These are phyloP conservation scores for Emydoidea blandingii DNA, from an alignment of 2,797 vertebrate genomes.

Conservation along the genomic window DNA sequence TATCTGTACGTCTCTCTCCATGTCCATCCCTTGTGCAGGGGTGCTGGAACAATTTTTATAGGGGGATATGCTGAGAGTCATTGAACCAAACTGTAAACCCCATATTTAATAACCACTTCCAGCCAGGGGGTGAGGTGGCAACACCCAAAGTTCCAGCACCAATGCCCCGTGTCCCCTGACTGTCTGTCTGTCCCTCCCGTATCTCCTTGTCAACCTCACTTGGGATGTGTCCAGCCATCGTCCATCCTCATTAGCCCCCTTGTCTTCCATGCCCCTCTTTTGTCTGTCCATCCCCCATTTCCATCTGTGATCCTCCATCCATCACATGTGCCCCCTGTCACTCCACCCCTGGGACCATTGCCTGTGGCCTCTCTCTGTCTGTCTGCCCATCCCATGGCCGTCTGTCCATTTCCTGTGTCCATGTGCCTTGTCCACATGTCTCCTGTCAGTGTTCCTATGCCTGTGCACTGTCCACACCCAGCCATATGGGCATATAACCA, in stretches of 20 bases:
- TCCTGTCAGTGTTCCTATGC: too few relatives aligned
- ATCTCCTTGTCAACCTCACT: neutral
- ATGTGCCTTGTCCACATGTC: too few relatives aligned
- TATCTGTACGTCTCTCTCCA: too few relatives aligned
- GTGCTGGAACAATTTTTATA: too few relatives aligned
- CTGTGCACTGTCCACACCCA: too few relatives aligned
- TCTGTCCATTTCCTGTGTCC: too few relatives aligned
- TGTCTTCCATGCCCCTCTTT: neutral
- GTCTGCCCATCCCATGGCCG: too few relatives aligned
- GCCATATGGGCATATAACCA: neutral
- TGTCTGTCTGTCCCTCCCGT: neutral
- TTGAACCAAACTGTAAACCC: too few relatives aligned
- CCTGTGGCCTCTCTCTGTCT: neutral
- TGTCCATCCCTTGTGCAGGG: too few relatives aligned
- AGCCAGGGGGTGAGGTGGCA: too few relatives aligned
- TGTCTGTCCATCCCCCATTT: neutral
- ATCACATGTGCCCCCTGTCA: neutral
- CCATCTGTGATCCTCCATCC: neutral
- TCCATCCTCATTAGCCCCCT: neutral
- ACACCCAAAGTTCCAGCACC: fast-evolving
- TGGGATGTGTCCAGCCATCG: neutral
- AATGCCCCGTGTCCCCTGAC: fast-evolving
- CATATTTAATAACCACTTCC: too few relatives aligned
- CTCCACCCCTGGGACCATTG: neutral
- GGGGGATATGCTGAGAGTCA: too few relatives aligned